Evolutionary conservation across 2,888 invertebrate genomes (phyloP).

Genomic region (Mythimna loreyi): DNA sequence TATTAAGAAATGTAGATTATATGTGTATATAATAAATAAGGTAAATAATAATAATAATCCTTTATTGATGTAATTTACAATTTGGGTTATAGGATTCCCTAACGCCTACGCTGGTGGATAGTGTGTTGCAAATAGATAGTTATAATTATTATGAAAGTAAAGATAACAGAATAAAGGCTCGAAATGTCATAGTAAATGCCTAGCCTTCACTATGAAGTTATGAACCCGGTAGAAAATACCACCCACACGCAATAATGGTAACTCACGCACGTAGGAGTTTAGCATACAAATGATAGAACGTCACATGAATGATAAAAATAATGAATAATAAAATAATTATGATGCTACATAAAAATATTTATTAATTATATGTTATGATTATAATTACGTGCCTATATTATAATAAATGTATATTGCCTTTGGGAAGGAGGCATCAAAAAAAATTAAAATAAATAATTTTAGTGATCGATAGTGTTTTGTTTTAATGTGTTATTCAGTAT

Average conservation of each 20-base stretch:
- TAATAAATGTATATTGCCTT: not conserved
- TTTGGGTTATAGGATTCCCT: too few species aligned
- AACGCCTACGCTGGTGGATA: too few species aligned
- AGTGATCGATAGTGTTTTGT: too few species aligned
- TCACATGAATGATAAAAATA: conserved; percentile 23
- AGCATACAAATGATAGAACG: conserved; percentile 31
- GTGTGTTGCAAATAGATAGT: too few species aligned
- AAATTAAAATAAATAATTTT: too few species aligned
- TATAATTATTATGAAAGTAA: not conserved
- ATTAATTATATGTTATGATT: not conserved
- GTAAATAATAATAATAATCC: too few species aligned
- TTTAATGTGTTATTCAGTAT: too few species aligned
- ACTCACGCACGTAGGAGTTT: conserved; percentile 12
- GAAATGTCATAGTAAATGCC: too few species aligned
- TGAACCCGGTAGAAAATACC: conserved; percentile 9
- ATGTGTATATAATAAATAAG: too few species aligned
- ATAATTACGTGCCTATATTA: not conserved
- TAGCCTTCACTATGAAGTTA: not conserved
- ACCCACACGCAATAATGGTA: conserved; percentile 16
- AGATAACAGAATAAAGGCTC: not conserved
- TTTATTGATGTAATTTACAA: too few species aligned
- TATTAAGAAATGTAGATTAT: too few species aligned
- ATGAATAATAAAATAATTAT: conserved; percentile 22
- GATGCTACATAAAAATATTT: not conserved
- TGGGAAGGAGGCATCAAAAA: not conserved